Conservation (phyloP, 2,888 invertebrate species). For the Muscina levida region DNA sequence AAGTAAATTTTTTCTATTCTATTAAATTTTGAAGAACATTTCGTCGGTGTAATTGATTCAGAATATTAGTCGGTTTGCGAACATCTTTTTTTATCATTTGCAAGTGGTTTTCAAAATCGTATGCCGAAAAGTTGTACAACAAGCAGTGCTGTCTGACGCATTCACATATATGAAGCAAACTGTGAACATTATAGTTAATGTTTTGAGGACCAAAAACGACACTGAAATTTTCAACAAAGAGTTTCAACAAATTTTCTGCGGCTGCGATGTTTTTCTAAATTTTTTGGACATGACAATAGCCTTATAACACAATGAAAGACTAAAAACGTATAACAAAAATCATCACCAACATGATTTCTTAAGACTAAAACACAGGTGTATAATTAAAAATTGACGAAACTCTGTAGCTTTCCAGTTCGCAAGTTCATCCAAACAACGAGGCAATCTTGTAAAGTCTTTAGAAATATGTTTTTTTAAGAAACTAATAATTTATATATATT, state of each 20-base stretch:
- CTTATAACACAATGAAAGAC: constrained; percentile 34
- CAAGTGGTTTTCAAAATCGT: constrained; percentile 61
- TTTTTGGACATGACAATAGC: constrained; percentile 35
- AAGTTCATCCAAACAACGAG: constrained; percentile 60
- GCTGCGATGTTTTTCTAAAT: constrained; percentile 45
- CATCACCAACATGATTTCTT: constrained; percentile 59
- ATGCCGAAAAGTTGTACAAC: constrained; percentile 57
- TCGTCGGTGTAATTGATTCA: constrained; percentile 37
- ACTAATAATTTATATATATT: constrained; percentile 31
- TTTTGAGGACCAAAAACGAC: constrained; percentile 51
- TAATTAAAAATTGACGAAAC: constrained; percentile 51
- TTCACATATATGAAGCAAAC: constrained; percentile 55
- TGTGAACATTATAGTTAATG: constrained; percentile 59
- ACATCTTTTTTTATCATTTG: constrained; percentile 60
- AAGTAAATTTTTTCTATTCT: constrained; percentile 24
- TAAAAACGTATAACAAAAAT: constrained; percentile 54
- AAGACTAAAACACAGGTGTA: constrained; percentile 60
- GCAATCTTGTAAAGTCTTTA: constrained; percentile 59
- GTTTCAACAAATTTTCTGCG: constrained; percentile 52
- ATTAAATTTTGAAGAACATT: constrained; percentile 19
- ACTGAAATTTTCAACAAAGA: constrained; percentile 58
- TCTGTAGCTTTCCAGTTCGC: constrained; percentile 59
- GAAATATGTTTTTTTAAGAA: constrained; percentile 51
- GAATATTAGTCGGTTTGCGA: constrained; percentile 36
- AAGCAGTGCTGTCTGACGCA: constrained; percentile 49